These are phyloP conservation scores for Rotaria sp. DNA, from an alignment of 2,888 invertebrate species.

Conservation along the genomic window DNA sequence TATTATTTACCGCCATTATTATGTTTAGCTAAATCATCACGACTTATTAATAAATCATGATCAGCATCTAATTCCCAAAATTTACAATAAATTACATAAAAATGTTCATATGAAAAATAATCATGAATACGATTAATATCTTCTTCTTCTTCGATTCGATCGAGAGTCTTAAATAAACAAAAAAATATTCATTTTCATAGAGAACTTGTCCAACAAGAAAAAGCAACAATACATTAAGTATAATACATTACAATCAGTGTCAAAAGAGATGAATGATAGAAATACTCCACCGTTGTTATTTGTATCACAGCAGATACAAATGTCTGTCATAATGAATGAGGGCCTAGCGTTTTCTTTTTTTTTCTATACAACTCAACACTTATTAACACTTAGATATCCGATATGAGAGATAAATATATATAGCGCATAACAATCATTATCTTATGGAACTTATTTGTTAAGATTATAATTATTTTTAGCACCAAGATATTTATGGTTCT, in stretches of 20 bases:
- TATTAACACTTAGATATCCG: no score
- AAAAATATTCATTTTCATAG: no score
- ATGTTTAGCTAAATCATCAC: slow-evolving; percentile 82
- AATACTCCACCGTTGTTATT: neutral
- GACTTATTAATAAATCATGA: slow-evolving; percentile 90
- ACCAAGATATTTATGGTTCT: no score
- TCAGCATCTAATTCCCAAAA: slow-evolving; percentile 99
- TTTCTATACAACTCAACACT: neutral
- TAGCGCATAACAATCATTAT: no score
- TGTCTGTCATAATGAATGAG: slow-evolving; percentile 44
- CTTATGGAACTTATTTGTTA: no score
- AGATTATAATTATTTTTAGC: no score
- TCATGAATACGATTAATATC: slow-evolving; percentile 81
- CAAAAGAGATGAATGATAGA: no score
- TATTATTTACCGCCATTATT: slow-evolving; percentile 76
- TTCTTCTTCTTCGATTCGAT: slow-evolving; percentile 82
- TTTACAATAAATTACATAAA: slow-evolving; percentile 99
- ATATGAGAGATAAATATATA: no score
- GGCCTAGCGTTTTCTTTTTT: slow-evolving; percentile 41
- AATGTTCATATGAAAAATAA: slow-evolving; percentile 90
- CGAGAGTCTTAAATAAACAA: slow-evolving; percentile 54
- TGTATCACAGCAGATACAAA: neutral
- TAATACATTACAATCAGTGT: no score
- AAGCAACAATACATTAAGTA: no score
- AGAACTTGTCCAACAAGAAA: no score